Evolutionary conservation across 2,113 vertebrate species (phyloP), one percentile per base, ranked within the genome.

Genomic region (Trochalopteron elliotii): DNA sequence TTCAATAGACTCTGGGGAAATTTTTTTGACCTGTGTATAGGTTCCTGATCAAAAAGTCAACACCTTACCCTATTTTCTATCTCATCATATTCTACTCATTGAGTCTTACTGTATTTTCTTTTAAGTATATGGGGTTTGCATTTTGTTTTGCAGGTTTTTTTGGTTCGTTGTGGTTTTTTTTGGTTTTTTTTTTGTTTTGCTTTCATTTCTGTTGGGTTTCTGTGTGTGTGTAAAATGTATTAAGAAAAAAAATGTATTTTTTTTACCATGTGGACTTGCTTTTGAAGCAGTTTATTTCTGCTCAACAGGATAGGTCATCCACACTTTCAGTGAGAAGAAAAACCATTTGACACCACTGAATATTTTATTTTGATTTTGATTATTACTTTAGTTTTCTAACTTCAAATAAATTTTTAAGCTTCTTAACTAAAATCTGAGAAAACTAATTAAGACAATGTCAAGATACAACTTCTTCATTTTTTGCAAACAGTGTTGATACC

Each of bases 91-190:
- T 64, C 11, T 49, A 35, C 17, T 56, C n/a, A n/a, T 18, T 45
- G 6, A 64, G 9, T 74, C 8, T 22, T 55, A 33, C 14, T 33
- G 27, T 35, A 11, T 30, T 24, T 37, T 55, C 44, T 56, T 65
- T 44, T 19, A 35, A 30, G 7, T 28, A 7, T 23, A 33, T 39
- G 11, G 11, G 18, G 4, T 45, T 64, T 55, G 18, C 1, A 18
- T 39, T 55, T 45, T 74, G 23, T 8, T 74, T 52, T 33, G 24
- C 2, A 0, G 23, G 7, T 5, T 10, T 44, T 25, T 50, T 45
- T 28, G 19, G 8, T 44, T 14, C 2, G 3, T 47, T 28, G 1
- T 4, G 9, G 22, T 12, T 7, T 8, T n/a, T 44, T n/a, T n/a
- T n/a, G n/a, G n/a, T 37, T 20, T 9, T 45, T 45, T 39, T 15